Percentiles rank a stretch among this genome's conserved stretches.
Conservation (phyloP, 2,888 invertebrate genomes). For the Spialia ferax region DNA sequence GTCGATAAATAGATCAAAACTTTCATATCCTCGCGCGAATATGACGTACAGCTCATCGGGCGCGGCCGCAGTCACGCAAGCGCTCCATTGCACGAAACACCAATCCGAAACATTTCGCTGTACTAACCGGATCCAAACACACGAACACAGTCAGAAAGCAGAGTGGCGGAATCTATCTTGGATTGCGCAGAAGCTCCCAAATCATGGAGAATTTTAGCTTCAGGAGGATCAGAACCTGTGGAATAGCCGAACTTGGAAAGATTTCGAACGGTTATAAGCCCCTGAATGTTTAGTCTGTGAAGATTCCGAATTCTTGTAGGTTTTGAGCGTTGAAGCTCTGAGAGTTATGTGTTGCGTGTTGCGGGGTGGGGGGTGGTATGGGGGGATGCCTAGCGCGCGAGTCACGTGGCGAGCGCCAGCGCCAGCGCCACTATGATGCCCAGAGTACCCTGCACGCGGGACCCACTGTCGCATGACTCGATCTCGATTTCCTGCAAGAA, state of each 20-base stretch:
- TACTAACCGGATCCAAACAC: constrained; percentile 7
- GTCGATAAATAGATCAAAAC: constrained; percentile 83
- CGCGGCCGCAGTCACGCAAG: constrained; percentile 35
- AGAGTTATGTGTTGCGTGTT: constrained; percentile 11
- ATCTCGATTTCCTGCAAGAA: constrained; percentile 88
- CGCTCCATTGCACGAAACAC: constrained; percentile 18
- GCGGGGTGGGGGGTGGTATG: constrained; percentile 40
- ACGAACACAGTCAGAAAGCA: constrained; percentile 20
- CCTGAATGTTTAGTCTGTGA: too few species aligned
- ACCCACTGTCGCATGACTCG: constrained; percentile 87
- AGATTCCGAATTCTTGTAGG: not conserved
- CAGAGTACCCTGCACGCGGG: constrained; percentile 57
- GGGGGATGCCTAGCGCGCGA: constrained; percentile 49
- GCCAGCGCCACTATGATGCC: constrained; percentile 57
- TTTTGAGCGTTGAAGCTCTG: not conserved
- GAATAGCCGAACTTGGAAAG: too few species aligned
- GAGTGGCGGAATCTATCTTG: not conserved
- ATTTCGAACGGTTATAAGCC: too few species aligned
- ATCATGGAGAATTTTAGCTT: too few species aligned
- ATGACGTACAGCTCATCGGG: constrained; percentile 20
- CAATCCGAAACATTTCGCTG: not conserved
- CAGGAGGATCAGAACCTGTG: not conserved
- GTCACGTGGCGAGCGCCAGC: constrained; percentile 70
- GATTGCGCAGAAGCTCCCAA: not conserved
- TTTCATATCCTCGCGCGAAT: constrained; percentile 57